phyloP scores from a whole-genome alignment of 1,140 invertebrate genomes.

The Zaprionus ornatus region DNA sequence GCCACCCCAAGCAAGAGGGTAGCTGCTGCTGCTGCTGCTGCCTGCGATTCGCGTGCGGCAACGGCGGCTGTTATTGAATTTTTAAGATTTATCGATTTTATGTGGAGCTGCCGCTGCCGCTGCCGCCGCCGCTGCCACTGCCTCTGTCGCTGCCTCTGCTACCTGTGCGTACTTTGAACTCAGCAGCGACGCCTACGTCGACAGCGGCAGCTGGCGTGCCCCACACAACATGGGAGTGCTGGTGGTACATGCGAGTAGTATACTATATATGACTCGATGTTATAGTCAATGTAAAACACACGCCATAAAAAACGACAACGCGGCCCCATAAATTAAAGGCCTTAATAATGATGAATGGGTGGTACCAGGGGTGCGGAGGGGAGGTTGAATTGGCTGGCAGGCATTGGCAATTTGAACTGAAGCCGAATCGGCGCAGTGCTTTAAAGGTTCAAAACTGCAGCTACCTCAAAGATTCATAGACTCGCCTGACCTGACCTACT shows the following conservation, averaged over 20 bases:
- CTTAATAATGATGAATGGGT: slow-evolving; percentile 77
- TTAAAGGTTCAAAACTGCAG: slow-evolving; percentile 27
- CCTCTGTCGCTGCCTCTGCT: slow-evolving; percentile 5
- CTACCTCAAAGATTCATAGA: background rate
- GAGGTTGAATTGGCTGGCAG: background rate
- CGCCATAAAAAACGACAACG: slow-evolving; percentile 71
- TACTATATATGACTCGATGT: slow-evolving; percentile 56
- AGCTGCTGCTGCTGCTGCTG: background rate
- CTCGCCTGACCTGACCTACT: background rate
- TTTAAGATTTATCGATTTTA: slow-evolving; percentile 81
- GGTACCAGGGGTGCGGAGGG: background rate
- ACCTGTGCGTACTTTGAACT: slow-evolving; percentile 70
- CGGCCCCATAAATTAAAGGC: slow-evolving; percentile 73
- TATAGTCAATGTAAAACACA: slow-evolving; percentile 81
- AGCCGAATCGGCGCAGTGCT: slow-evolving; percentile 25
- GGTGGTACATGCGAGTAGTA: slow-evolving; percentile 14
- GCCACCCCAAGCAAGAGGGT: background rate
- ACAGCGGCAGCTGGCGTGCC: slow-evolving; percentile 53
- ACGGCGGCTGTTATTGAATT: slow-evolving; percentile 74
- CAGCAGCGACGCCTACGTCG: slow-evolving; percentile 16
- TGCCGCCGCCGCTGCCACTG: background rate
- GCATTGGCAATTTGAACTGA: slow-evolving; percentile 5
- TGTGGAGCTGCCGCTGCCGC: slow-evolving; percentile 40
- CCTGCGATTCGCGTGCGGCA: slow-evolving; percentile 51
- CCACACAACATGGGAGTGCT: slow-evolving; percentile 6